Percentiles rank a stretch among this genome's conserved stretches.
These are phyloP conservation scores for Ormyrus labotus DNA, from an alignment of 2,888 invertebrate genomes.

Conservation along the genomic window DNA sequence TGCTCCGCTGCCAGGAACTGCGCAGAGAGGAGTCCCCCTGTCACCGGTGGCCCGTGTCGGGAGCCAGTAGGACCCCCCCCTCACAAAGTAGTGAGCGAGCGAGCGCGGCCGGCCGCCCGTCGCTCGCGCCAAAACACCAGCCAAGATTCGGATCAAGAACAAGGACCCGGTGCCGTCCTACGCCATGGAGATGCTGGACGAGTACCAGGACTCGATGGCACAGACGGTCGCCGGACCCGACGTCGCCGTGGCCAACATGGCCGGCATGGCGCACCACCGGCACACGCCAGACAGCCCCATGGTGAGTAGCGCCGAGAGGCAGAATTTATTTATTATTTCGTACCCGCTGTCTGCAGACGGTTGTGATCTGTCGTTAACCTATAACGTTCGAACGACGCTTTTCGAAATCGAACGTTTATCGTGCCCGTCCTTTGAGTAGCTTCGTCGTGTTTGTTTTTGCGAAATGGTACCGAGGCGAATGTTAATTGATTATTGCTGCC, in stretches of 20 bases:
- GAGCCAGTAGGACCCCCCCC: too few relatives aligned
- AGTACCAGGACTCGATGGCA: conserved; percentile 67
- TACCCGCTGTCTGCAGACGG: not conserved
- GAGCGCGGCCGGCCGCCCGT: conserved; percentile 42
- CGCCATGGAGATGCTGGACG: conserved; percentile 83
- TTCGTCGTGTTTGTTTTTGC: not conserved
- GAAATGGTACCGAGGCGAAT: not conserved
- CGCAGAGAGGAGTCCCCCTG: too few relatives aligned
- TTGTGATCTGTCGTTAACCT: too few relatives aligned
- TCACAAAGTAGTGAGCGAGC: conserved; percentile 47
- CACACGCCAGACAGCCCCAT: conserved; percentile 85
- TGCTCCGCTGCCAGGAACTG: too few relatives aligned
- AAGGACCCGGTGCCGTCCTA: conserved; percentile 91
- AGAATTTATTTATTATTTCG: not conserved
- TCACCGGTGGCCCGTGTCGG: too few relatives aligned
- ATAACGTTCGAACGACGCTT: too few relatives aligned
- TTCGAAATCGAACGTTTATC: not conserved
- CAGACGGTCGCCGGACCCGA: conserved; percentile 62
- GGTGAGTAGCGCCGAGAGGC: conserved; percentile 79
- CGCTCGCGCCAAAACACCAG: conserved; percentile 64
- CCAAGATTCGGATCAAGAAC: conserved; percentile 93
- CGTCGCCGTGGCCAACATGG: conserved; percentile 65
- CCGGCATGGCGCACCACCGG: conserved; percentile 76
- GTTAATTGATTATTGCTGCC: not conserved
- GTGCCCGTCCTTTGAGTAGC: not conserved